These are phyloP conservation scores for Teleopsis dalmanni DNA, from an alignment of 1,140 invertebrate genomes.

Conservation along the genomic window DNA sequence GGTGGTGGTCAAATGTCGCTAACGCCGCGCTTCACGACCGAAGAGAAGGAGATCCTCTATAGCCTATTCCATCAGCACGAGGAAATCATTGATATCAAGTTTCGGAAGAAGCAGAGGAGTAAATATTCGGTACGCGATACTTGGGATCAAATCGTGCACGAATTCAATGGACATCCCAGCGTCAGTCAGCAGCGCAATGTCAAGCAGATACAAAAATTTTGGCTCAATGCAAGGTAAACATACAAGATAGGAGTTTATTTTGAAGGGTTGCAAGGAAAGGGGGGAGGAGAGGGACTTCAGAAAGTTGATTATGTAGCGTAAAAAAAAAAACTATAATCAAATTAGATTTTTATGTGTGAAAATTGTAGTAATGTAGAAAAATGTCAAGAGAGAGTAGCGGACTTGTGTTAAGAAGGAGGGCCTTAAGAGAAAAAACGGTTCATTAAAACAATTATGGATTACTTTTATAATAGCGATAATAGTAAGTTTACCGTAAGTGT, in stretches of 20 bases:
- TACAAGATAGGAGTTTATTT: no score
- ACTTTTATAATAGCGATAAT: no score
- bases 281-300: no score
- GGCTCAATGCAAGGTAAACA: conserved; percentile 40
- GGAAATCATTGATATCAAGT: conserved; percentile 42
- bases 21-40: conserved; percentile 37
- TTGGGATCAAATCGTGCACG: conserved; percentile 39
- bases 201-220: conserved; percentile 43
- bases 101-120: conserved; percentile 35
- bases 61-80: conserved; percentile 34
- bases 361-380: no score
- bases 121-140: conserved; percentile 40
- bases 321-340: neutral
- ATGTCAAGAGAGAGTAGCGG: no score
- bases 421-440: no score
- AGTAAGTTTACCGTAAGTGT: no score
- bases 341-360: neutral
- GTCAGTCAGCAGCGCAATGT: conserved; percentile 35
- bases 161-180: conserved; percentile 36
- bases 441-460: no score
- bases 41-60: conserved; percentile 41
- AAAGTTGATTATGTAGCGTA: neutral
- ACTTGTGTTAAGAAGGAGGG: no score
- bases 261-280: neutral
- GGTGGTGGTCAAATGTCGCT: conserved; percentile 25